Conservation (phyloP, 2,888 invertebrate species). For the Ichneumoninae sp. region DNA sequence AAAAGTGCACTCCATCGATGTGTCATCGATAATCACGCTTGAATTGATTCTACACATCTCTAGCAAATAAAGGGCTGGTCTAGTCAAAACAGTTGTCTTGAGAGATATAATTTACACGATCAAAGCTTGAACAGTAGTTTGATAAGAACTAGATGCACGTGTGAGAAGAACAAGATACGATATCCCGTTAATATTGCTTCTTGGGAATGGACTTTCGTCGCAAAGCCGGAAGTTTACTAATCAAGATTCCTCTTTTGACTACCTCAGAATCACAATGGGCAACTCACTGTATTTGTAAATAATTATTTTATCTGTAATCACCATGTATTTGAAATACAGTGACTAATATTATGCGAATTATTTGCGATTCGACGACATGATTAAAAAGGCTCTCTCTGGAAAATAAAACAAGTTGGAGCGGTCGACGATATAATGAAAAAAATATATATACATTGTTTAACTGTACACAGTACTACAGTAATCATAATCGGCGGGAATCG, state of each 20-base stretch:
- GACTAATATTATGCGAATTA: conserved; percentile 50
- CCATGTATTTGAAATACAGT: conserved; percentile 66
- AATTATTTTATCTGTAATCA: conserved; percentile 64
- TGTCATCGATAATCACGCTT: conserved; percentile 48
- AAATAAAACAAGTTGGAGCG: conserved; percentile 20
- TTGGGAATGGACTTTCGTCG: background rate
- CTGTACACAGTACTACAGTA: conserved; percentile 22
- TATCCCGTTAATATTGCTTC: conserved; percentile 23
- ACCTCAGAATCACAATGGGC: conserved; percentile 53
- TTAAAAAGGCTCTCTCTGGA: conserved; percentile 26
- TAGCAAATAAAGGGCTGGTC: conserved; percentile 50
- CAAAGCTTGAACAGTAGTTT: conserved; percentile 18
- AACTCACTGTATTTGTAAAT: conserved; percentile 63
- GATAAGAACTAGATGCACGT: background rate
- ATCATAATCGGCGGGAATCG: conserved; percentile 12
- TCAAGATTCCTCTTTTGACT: conserved; percentile 63
- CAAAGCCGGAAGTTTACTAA: conserved; percentile 15
- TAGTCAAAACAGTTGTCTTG: conserved; percentile 65
- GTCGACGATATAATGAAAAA: conserved; percentile 27
- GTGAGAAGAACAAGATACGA: background rate
- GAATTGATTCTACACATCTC: conserved; percentile 51
- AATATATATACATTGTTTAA: conserved; percentile 33
- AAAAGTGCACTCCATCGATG: conserved; percentile 54
- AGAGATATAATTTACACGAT: conserved; percentile 15
- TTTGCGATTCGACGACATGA: conserved; percentile 12